Base-by-base conservation (phyloP, 2,113 vertebrate genomes). In the Pseudolaguvia tuberculata region DNA sequence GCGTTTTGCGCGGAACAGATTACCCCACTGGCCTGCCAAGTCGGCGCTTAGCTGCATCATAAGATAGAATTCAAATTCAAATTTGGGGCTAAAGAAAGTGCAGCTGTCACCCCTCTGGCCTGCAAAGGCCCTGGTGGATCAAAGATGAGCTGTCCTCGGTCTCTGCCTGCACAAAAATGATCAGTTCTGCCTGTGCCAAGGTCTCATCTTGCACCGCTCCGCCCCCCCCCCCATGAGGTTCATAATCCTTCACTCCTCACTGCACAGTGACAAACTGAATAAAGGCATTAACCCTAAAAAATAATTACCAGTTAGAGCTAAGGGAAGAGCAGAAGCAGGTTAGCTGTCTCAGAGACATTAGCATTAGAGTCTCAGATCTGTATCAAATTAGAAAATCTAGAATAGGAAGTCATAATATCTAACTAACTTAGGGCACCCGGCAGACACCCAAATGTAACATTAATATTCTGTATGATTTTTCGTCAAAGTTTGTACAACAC, bases 51-150 rank as follows among this genome's bases (percentile, higher is more conserved):
- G 82, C 92, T 91, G 89, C 89, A 90, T 86, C 87, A 86, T 89
- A 86, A 93, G 92, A 93, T 92, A 92, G 87, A 91, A 93, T 92
- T 94, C 93, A 93, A 92, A 93, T 92, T 93, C 90, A 94, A 93
- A 92, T 93, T 92, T 86, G 89, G 88, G 84, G 87, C 90, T 93
- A 88, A 93, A 92, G 89, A 92, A 88, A 89, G 88, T 89, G 89
- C 91, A 92, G 89, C 93, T 92, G 88, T 93, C 93, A 94, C 90
- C 91, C 91, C 89, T 89, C 89, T 92, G 92, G 90, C 91, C 92
- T 89, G 89, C 85, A 90, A 93, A 93, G 88, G 90, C 89, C 85
- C 90, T 88, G 90, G 92, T 91, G 92, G 92, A 94, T 96, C 93
- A 95, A 92, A 94, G 89, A 91, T 90, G 90, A 92, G 89, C 89